Conservation (phyloP, 2,797 vertebrate species). For the Clarias platycephalus region DNA sequence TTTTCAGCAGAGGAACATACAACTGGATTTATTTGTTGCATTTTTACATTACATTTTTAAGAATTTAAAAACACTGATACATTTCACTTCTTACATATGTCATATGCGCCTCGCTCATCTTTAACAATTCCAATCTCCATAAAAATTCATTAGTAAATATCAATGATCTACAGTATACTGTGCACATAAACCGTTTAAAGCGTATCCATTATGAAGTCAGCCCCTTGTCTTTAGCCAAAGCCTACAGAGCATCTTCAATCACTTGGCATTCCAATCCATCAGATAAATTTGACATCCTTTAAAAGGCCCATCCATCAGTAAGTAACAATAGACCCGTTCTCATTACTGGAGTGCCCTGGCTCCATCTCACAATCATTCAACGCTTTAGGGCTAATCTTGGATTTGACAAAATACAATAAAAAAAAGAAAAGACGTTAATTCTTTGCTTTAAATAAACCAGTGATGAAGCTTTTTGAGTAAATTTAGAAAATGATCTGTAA, state of each 20-base stretch:
- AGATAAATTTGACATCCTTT: constrained; percentile 63
- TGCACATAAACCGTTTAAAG: background rate
- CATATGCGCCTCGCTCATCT: background rate
- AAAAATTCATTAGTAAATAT: background rate
- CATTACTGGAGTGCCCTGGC: background rate
- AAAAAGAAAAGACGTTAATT: constrained; percentile 30
- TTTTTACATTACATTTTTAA: background rate
- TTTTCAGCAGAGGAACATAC: background rate
- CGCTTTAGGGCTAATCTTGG: constrained; percentile 44
- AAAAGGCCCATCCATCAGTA: constrained; percentile 74
- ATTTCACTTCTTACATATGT: background rate
- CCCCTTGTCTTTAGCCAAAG: constrained; percentile 46
- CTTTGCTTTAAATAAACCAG: constrained; percentile 25
- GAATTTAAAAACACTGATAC: background rate
- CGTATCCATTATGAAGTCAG: constrained; percentile 62
- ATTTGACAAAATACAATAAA: constrained; percentile 38
- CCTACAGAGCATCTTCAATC: constrained; percentile 66
- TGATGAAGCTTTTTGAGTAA: background rate
- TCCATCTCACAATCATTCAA: constrained; percentile 48
- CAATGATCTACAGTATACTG: background rate
- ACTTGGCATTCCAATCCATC: constrained; percentile 67
- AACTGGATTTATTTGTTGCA: background rate
- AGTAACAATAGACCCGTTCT: constrained; percentile 60
- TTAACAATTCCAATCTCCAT: background rate
- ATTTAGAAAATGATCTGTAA: background rate